These are phyloP conservation scores for Tiliacea aurago DNA, from an alignment of 2,888 invertebrate species.

Conservation along the genomic window DNA sequence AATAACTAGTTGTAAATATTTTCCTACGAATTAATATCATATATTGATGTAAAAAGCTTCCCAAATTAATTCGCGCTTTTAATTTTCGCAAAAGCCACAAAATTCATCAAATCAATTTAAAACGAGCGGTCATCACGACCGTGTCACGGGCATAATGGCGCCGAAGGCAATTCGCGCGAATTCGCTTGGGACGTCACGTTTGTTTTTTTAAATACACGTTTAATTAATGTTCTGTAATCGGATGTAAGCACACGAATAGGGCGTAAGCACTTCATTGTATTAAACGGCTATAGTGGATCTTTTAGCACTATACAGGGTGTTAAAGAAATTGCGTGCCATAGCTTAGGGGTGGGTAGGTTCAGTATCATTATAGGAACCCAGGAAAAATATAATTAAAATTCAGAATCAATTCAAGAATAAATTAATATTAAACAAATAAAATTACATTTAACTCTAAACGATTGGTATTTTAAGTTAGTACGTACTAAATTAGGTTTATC, in stretches of 20 bases:
- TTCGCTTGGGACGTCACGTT: conserved; percentile 42
- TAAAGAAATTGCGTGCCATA: no score
- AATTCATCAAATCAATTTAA: conserved; percentile 28
- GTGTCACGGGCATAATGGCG: conserved; percentile 41
- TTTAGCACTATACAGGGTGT: no score
- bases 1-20: background rate
- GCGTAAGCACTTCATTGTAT: background rate
- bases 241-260: no score
- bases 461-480: no score
- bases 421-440: no score
- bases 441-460: no score
- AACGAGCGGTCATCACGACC: conserved; percentile 34
- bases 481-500: no score
- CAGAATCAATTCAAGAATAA: no score
- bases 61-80: conserved; percentile 40
- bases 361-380: no score
- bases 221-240: background rate
- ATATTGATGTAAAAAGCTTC: background rate
- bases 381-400: no score
- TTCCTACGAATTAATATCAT: background rate
- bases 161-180: conserved; percentile 16
- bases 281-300: background rate
- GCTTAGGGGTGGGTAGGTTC: no score
- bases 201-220: conserved; percentile 13
- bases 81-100: conserved; percentile 37